Evolutionary conservation across 2,797 vertebrate species (phyloP).

Genomic region (Prionace glauca): DNA sequence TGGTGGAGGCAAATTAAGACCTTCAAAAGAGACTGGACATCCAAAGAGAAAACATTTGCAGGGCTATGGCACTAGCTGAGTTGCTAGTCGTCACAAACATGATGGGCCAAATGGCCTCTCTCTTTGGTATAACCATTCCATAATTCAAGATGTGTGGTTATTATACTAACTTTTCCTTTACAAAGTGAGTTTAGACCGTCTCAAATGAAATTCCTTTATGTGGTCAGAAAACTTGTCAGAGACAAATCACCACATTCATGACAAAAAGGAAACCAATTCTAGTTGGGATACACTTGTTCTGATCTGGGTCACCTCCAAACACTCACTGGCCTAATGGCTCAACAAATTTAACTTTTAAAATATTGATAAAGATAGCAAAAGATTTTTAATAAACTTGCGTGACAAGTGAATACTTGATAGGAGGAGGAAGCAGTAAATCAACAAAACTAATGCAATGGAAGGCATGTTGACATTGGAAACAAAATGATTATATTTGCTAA

Average conservation of each 20-base stretch:
- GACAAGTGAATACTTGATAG: not conserved
- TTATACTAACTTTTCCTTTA: not conserved
- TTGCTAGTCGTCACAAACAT: too few species aligned
- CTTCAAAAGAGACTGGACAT: too few species aligned
- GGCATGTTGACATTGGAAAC: not conserved
- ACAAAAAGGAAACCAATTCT: not conserved
- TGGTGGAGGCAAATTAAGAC: too few species aligned
- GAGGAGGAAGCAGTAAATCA: not conserved
- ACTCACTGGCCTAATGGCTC: not conserved
- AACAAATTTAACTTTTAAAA: not conserved
- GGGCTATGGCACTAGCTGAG: not conserved
- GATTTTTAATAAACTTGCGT: not conserved
- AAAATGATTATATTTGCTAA: not conserved
- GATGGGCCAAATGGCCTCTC: not conserved
- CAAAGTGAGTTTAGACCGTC: not conserved
- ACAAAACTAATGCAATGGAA: not conserved
- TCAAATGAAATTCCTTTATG: not conserved
- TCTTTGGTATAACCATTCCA: not conserved
- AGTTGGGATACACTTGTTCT: not conserved
- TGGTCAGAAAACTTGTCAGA: not conserved
- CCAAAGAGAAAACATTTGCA: too few species aligned
- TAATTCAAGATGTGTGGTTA: not conserved
- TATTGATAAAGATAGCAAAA: not conserved
- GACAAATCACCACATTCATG: not conserved
- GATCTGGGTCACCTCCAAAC: not conserved